Evolutionary conservation across 1,140 invertebrate genomes (phyloP).

Genomic region (Drosophila novamexicana): DNA sequence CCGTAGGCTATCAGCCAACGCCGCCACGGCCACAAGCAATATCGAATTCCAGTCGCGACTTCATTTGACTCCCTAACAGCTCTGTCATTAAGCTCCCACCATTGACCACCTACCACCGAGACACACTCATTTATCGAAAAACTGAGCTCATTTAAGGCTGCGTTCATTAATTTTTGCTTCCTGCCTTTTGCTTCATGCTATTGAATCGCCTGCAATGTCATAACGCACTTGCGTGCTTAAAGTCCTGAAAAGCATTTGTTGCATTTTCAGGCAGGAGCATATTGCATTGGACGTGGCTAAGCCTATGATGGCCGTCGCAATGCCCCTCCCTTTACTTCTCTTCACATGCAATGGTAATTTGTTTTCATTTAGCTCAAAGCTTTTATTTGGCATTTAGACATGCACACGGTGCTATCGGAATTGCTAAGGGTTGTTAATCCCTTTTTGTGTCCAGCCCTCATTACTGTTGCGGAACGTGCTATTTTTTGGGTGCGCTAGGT

Average conservation of each 20-base stretch:
- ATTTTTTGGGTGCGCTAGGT: slow-evolving; percentile 17
- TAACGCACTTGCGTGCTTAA: slow-evolving; percentile 25
- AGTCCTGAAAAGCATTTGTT: slow-evolving; percentile 1
- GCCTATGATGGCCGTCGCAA: background rate
- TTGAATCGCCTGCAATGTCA: background rate
- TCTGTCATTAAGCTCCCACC: slow-evolving; percentile 62
- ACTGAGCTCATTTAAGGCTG: slow-evolving; percentile 21
- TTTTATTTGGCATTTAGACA: slow-evolving; percentile 82
- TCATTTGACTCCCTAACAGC: slow-evolving; percentile 68
- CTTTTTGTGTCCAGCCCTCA: background rate
- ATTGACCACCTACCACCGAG: background rate
- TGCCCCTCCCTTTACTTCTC: slow-evolving; percentile 33
- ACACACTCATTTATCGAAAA: slow-evolving; percentile 35
- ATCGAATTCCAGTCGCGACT: slow-evolving; percentile 75
- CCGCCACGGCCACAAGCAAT: slow-evolving; percentile 40
- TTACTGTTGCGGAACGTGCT: slow-evolving; percentile 40
- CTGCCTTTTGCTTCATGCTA: slow-evolving; percentile 3
- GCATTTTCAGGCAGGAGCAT: slow-evolving; percentile 9
- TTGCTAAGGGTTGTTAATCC: slow-evolving; percentile 56
- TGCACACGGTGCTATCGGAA: slow-evolving; percentile 61
- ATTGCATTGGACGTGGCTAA: slow-evolving; percentile 11
- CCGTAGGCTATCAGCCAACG: slow-evolving; percentile 9
- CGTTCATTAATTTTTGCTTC: slow-evolving; percentile 40
- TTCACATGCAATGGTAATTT: slow-evolving; percentile 81
- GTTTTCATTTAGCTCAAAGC: slow-evolving; percentile 83